Conservation (phyloP, 2,888 invertebrate species). For the Abrostola triplasia region DNA sequence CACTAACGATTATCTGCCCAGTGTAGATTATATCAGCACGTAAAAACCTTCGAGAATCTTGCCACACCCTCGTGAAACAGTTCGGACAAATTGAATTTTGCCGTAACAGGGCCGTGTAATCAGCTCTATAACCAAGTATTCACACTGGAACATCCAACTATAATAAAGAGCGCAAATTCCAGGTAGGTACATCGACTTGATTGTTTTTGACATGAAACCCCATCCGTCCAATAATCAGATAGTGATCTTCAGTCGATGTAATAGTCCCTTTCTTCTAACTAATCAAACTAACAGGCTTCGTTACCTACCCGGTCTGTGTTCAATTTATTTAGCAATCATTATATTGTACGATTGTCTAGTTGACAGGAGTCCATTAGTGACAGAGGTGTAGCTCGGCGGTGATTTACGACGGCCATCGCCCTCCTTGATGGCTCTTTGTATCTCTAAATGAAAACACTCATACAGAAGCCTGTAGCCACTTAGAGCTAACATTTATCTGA, state of each 20-base stretch:
- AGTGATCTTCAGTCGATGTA: slow-evolving; percentile 30
- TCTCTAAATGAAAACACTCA: slow-evolving; percentile 63
- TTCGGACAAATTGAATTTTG: slow-evolving; percentile 79
- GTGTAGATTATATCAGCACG: slow-evolving; percentile 76
- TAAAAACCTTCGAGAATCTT: slow-evolving; percentile 70
- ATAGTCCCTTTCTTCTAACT: slow-evolving; percentile 42
- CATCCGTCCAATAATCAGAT: slow-evolving; percentile 30
- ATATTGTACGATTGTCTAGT: slow-evolving; percentile 47
- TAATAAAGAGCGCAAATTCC: slow-evolving; percentile 53
- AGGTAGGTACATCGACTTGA: slow-evolving; percentile 31
- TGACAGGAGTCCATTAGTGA: slow-evolving; percentile 64
- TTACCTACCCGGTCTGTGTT: slow-evolving; percentile 36
- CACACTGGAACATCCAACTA: slow-evolving; percentile 58
- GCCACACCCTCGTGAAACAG: slow-evolving; percentile 73
- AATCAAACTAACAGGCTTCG: slow-evolving; percentile 39
- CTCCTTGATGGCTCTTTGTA: slow-evolving; percentile 66
- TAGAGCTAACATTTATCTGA: slow-evolving; percentile 59
- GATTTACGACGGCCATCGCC: slow-evolving; percentile 66
- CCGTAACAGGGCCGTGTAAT: slow-evolving; percentile 68
- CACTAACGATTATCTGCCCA: slow-evolving; percentile 71
- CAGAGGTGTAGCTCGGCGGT: slow-evolving; percentile 57
- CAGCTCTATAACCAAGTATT: slow-evolving; percentile 68
- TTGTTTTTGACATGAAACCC: slow-evolving; percentile 44
- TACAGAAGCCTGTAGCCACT: slow-evolving; percentile 56
- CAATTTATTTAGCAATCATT: slow-evolving; percentile 57